A percentile compares a stretch with the other conserved stretches of the same genome.
Conservation (phyloP, 2,797 vertebrate species). For the Limosa lapponica region DNA sequence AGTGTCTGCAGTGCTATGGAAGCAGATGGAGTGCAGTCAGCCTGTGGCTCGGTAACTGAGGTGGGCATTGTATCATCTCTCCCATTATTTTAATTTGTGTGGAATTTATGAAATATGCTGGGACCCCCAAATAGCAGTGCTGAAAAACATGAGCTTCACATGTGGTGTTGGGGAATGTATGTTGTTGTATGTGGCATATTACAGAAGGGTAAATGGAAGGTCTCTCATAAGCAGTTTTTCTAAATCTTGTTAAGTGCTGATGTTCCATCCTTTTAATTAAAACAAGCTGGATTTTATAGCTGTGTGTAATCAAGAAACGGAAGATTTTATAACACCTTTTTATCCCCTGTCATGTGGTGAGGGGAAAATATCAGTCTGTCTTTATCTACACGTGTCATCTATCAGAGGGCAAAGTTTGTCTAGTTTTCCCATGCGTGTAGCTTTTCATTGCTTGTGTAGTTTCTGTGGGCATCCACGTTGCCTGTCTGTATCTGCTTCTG, state of each 20-base stretch:
- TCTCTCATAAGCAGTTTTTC: slow-evolving; percentile 5
- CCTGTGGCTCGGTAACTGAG: background rate
- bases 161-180: background rate
- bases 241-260: slow-evolving; percentile 86
- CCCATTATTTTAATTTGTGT: background rate
- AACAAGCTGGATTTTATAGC: slow-evolving; percentile 82
- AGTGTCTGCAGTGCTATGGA: background rate
- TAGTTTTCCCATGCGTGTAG: background rate
- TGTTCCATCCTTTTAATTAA: slow-evolving; percentile 87
- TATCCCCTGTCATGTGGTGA: slow-evolving; percentile 34
- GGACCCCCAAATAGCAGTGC: background rate
- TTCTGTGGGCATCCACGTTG: background rate
- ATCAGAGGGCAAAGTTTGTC: background rate
- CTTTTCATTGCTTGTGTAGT: background rate
- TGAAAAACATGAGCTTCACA: background rate
- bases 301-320: slow-evolving; percentile 77
- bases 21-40: background rate
- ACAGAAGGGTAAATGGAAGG: background rate
- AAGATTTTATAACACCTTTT: slow-evolving; percentile 74
- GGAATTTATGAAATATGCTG: background rate
- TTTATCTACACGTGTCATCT: background rate
- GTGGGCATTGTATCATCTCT: background rate
- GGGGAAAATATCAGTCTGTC: background rate
- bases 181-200: background rate
- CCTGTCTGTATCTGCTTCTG: background rate